These are phyloP conservation scores for Drosophila cardini DNA, from an alignment of 1,140 invertebrate species.

Conservation along the genomic window DNA sequence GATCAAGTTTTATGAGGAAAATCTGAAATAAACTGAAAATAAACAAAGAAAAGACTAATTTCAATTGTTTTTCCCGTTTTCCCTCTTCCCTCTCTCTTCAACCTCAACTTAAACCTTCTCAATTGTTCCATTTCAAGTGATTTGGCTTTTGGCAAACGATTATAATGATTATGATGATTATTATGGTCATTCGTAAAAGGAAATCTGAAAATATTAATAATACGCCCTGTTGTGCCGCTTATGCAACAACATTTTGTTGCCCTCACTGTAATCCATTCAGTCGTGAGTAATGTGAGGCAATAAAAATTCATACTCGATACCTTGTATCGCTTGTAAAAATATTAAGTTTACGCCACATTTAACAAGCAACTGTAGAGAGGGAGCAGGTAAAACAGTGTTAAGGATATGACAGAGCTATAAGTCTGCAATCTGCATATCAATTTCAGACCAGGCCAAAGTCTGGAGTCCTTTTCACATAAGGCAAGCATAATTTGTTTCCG, in stretches of 20 bases:
- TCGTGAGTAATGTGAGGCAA: conserved; percentile 57
- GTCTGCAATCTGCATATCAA: conserved; percentile 57
- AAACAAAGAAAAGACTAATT: no score
- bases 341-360: conserved; percentile 68
- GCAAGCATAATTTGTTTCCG: conserved; percentile 79
- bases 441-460: conserved; percentile 60
- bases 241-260: conserved; percentile 47
- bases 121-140: conserved; percentile 22
- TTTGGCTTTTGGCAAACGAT: conserved; percentile 18
- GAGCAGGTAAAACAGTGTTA: neutral
- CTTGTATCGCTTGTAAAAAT: conserved; percentile 58
- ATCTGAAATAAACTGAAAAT: no score
- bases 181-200: conserved; percentile 5
- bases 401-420: conserved; percentile 34
- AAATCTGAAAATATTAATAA: conserved; percentile 58
- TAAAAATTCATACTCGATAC: conserved; percentile 51
- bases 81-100: neutral
- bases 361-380: conserved; percentile 11
- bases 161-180: conserved; percentile 31
- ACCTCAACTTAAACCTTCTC: neutral
- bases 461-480: conserved; percentile 64
- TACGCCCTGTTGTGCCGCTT: conserved; percentile 62
- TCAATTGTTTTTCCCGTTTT: no score
- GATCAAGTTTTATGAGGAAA: no score
- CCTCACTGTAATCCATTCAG: conserved; percentile 31